Evolutionary conservation across 2,113 vertebrate species (phyloP).

Genomic region (Semicossyphus pulcher): DNA sequence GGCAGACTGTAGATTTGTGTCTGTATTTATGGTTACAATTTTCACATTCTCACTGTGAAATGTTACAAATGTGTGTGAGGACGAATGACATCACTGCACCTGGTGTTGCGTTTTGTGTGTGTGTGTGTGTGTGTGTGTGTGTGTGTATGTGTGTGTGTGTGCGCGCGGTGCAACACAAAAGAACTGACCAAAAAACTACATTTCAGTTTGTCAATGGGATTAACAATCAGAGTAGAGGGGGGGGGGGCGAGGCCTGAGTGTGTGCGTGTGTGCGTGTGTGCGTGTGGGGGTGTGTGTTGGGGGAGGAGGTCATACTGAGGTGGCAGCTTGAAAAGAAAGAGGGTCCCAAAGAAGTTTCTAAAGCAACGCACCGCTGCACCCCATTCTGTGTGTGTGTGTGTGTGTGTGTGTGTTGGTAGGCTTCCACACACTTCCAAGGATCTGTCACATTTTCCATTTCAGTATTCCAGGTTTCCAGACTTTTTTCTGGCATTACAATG

Average conservation of each 20-base stretch:
- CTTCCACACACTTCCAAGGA: too few species aligned
- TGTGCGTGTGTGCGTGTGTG: slow-evolving; percentile 10
- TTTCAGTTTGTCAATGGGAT: slow-evolving; percentile 37
- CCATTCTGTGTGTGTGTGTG: too few species aligned
- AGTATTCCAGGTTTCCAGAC: too few species aligned
- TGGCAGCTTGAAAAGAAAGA: slow-evolving; percentile 24
- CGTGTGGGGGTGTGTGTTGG: slow-evolving; percentile 11
- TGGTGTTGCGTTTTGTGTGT: neutral
- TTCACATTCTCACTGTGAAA: neutral
- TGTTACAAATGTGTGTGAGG: neutral
- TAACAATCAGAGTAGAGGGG: slow-evolving; percentile 24
- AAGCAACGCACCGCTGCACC: slow-evolving; percentile 36
- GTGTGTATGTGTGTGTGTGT: neutral
- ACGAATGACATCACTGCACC: slow-evolving; percentile 3
- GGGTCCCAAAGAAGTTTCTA: slow-evolving; percentile 31
- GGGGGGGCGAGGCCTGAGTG: neutral
- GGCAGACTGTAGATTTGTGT: too few species aligned
- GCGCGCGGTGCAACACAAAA: neutral
- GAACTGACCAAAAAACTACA: slow-evolving; percentile 6
- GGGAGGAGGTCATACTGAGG: slow-evolving; percentile 20
- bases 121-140: neutral
- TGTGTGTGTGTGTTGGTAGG: too few species aligned
- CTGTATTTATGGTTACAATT: too few species aligned
- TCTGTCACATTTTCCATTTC: too few species aligned
- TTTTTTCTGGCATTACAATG: too few species aligned